Evolutionary conservation across 2,888 invertebrate species (phyloP), one percentile per base, ranked within the genome.

Genomic region (Synergus japonicus): DNA sequence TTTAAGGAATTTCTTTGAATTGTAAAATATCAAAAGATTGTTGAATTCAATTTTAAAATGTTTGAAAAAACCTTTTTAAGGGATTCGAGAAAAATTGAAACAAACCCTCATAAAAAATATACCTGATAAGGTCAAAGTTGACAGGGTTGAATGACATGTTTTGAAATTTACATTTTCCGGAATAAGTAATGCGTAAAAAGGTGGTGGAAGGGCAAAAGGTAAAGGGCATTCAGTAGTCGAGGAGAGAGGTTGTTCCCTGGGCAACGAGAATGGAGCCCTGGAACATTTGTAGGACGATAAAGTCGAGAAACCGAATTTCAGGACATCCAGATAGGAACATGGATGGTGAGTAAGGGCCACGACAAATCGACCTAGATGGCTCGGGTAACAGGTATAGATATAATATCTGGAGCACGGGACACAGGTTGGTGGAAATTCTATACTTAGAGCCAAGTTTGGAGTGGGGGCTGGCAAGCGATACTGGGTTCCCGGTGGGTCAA

Each of bases 401-500:
- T 81, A 85, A 87, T 86, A 86, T 82, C 83, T 83, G 83, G 83
- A 81, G 81, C 83, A 81, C 78, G 83, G 85, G 83, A 87, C 86
- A 86, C 86, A 88, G 88, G 87, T 88, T 88, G 85, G 87, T 87
- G 85, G 87, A 87, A 87, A 87, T 86, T 83, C 85, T 88, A 89
- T 88, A 89, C 87, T 88, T 88, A 87, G 88, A 85, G 79, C 67
- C 15, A n/a, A 18, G 78, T 15, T 79, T 65, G 69, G 79, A 81
- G 78, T 80, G 85, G 86, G 88, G 88, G 88, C 86, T 84, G 82
- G 78, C 83, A 87, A 81, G 85, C 79, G 76, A 84, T 83, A 82
- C 84, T 85, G 85, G 86, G 87, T 86, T 83, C 86, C 86, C 85
- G 89, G 88, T 90, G 88, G 92, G 91, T 92, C 91, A 91, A 83